phyloP scores from a whole-genome alignment of 2,113 vertebrate species.

The Notarius quadriscutis region DNA sequence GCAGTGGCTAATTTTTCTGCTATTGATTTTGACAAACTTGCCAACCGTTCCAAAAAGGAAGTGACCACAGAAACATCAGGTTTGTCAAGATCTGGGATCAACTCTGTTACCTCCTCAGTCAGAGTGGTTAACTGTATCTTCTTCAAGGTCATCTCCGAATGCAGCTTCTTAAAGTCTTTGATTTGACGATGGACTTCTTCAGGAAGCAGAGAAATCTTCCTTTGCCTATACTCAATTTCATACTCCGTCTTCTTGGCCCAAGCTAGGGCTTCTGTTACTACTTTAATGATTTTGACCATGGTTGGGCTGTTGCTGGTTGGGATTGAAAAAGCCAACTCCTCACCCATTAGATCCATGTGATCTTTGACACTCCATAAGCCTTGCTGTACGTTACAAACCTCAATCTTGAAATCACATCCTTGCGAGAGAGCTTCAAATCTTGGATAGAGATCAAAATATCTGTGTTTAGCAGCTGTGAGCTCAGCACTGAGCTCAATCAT shows the following conservation, averaged over 20 bases:
- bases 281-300: slow-evolving; percentile 70
- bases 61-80: slow-evolving; percentile 68
- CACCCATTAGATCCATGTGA: slow-evolving; percentile 65
- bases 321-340: slow-evolving; percentile 58
- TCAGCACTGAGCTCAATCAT: slow-evolving; percentile 70
- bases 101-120: slow-evolving; percentile 70
- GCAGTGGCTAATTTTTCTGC: slow-evolving; percentile 72
- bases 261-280: slow-evolving; percentile 74
- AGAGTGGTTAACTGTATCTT: slow-evolving; percentile 71
- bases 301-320: slow-evolving; percentile 62
- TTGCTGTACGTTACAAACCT: slow-evolving; percentile 71
- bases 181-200: slow-evolving; percentile 81
- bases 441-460: slow-evolving; percentile 70
- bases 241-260: slow-evolving; percentile 77
- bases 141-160: slow-evolving; percentile 72
- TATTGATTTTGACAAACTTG: slow-evolving; percentile 76
- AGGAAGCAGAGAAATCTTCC: slow-evolving; percentile 78
- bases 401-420: slow-evolving; percentile 73
- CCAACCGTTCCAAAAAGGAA: slow-evolving; percentile 71
- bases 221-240: slow-evolving; percentile 63
- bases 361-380: slow-evolving; percentile 71
- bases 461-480: slow-evolving; percentile 70
- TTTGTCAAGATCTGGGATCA: slow-evolving; percentile 68
- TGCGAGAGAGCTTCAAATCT: slow-evolving; percentile 70
- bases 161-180: slow-evolving; percentile 74